These are phyloP conservation scores for Cottus gobio DNA, from an alignment of 2,113 vertebrate genomes.

Conservation along the genomic window DNA sequence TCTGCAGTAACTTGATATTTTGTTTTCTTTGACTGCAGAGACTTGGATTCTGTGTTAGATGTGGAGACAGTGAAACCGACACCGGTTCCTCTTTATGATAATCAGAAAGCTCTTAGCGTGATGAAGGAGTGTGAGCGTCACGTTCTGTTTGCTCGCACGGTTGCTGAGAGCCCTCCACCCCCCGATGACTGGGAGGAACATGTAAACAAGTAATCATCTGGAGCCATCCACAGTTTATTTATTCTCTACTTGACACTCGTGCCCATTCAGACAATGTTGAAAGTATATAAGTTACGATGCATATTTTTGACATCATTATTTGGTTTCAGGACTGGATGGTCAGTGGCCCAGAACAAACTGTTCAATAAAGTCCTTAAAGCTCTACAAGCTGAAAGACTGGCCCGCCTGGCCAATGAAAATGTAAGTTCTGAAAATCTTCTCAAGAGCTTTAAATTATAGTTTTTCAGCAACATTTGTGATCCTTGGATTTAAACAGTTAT, in stretches of 20 bases:
- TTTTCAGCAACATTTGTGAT: not conserved
- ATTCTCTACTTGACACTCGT: not conserved
- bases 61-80: conserved; percentile 90
- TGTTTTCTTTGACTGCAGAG: conserved; percentile 80
- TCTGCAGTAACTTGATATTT: not conserved
- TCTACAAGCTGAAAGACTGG: conserved; percentile 92
- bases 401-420: conserved; percentile 94
- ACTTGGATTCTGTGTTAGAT: conserved; percentile 89
- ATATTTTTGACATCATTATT: conserved; percentile 27
- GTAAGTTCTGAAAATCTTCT: conserved; percentile 79
- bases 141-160: conserved; percentile 94
- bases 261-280: not conserved
- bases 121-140: conserved; percentile 98
- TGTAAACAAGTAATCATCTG: conserved; percentile 88
- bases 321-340: conserved; percentile 92
- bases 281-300: not conserved
- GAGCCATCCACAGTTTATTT: not conserved
- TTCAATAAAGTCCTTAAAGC: conserved; percentile 98
- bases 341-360: conserved; percentile 93
- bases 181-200: conserved; percentile 99
- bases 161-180: conserved; percentile 92
- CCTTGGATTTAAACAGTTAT: not conserved
- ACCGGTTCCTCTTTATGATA: conserved; percentile 92
- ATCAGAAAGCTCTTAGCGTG: conserved; percentile 95
- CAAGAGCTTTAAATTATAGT: not conserved